Evolutionary conservation across 2,888 invertebrate genomes (phyloP).

Genomic region (Drosophila paranaensis): DNA sequence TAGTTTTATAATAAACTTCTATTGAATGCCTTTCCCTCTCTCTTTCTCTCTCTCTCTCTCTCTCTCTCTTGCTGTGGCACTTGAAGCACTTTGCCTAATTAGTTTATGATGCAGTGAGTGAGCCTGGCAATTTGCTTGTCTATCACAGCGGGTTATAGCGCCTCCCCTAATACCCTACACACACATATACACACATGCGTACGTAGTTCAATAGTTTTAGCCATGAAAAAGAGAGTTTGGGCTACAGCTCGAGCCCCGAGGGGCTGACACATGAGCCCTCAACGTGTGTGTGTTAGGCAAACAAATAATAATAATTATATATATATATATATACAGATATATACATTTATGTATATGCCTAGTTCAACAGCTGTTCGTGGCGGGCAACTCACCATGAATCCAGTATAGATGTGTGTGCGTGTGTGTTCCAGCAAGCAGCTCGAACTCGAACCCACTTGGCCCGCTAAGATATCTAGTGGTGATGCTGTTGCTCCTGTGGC

Average conservation of each 20-base stretch:
- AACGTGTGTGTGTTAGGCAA: constrained; percentile 54
- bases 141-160: constrained; percentile 48
- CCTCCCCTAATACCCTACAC: constrained; percentile 1
- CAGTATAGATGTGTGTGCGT: constrained; percentile 51
- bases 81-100: constrained; percentile 58
- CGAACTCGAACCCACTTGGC: constrained; percentile 58
- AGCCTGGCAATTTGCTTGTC: constrained; percentile 55
- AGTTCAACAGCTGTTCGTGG: constrained; percentile 62
- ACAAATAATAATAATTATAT: constrained; percentile 72
- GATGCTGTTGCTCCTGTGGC: constrained; percentile 38
- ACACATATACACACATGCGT: neutral
- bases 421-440: constrained; percentile 46
- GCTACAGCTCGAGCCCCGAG: constrained; percentile 14
- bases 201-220: constrained; percentile 41
- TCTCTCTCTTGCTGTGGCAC: constrained; percentile 24
- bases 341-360: constrained; percentile 36
- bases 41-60: neutral
- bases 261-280: constrained; percentile 56
- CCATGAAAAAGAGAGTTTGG: constrained; percentile 27
- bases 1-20: constrained; percentile 19
- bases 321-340: constrained; percentile 44
- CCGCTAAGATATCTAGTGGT: constrained; percentile 8
- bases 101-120: constrained; percentile 57
- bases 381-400: constrained; percentile 73
- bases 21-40: neutral